phyloP scores from a whole-genome alignment of 2,888 invertebrate genomes.

The Helobdella robusta region DNA sequence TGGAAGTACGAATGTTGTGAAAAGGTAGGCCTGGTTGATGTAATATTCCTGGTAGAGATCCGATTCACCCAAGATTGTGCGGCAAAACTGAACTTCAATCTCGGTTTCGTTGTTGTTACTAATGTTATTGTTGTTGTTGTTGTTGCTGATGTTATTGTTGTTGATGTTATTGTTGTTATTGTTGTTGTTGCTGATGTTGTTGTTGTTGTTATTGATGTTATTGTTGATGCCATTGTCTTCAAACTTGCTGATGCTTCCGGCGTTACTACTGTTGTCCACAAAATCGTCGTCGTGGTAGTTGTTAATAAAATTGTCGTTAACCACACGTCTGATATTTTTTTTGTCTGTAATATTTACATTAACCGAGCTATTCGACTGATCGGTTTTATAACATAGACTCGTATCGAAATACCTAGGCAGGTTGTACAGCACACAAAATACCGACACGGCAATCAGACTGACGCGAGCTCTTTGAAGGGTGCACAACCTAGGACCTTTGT shows the following conservation, averaged over 20 bases:
- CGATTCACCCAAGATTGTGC: conserved; percentile 17
- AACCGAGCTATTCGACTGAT: not conserved
- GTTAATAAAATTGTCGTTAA: too few species aligned
- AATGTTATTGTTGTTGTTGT: not conserved
- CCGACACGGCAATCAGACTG: conserved; percentile 19
- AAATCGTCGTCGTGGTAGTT: not conserved
- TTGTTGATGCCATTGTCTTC: not conserved
- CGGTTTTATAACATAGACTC: not conserved
- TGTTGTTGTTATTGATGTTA: not conserved
- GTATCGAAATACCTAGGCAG: conserved; percentile 32
- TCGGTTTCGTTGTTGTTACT: not conserved
- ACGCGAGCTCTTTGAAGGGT: conserved; percentile 18
- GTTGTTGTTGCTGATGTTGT: not conserved
- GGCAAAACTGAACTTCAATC: not conserved
- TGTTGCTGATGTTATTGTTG: not conserved
- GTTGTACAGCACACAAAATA: conserved; percentile 31
- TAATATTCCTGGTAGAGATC: conserved; percentile 20
- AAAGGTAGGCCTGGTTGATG: conserved; percentile 26
- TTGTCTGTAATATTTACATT: too few species aligned
- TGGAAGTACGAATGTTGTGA: conserved; percentile 29
- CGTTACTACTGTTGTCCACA: not conserved
- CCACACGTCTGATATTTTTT: too few species aligned
- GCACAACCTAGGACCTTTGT: conserved; percentile 22
- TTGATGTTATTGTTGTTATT: not conserved
- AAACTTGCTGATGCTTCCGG: not conserved